Evolutionary conservation across 1,140 invertebrate species (phyloP).

Genomic region (Euwallacea fornicatus): DNA sequence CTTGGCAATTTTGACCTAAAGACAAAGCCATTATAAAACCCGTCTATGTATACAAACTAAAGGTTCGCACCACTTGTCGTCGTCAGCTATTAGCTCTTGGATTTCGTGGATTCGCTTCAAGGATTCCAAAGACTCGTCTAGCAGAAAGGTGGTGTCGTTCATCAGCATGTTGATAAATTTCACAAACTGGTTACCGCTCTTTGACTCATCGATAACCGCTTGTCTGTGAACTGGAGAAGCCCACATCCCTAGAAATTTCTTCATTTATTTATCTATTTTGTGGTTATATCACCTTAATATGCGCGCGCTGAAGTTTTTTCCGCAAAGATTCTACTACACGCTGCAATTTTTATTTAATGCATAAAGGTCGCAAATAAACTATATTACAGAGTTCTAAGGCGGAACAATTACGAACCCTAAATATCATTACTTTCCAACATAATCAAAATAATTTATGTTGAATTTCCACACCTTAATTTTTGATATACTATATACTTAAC

Average conservation of each 20-base stretch:
- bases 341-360: too few relatives aligned
- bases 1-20: conserved; percentile 60
- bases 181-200: conserved; percentile 90
- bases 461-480: too few relatives aligned
- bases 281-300: neutral
- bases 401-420: too few relatives aligned
- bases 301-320: too few relatives aligned
- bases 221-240: conserved; percentile 58
- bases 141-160: conserved; percentile 97
- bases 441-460: neutral
- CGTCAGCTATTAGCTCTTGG: conserved; percentile 80
- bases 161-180: conserved; percentile 99
- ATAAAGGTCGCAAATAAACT: too few relatives aligned
- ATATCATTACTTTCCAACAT: neutral
- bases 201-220: conserved; percentile 80
- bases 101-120: conserved; percentile 95
- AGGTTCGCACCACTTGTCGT: conserved; percentile 59
- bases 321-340: conserved; percentile 1
- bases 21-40: conserved; percentile 62
- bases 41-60: neutral
- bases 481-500: neutral
- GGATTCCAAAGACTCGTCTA: conserved; percentile 95
- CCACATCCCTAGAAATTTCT: conserved; percentile 48
- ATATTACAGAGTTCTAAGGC: too few relatives aligned
- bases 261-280: too few relatives aligned